Conservation (phyloP, 92 coral and sea anemone genomes). For the Desmophyllum pertusum region DNA sequence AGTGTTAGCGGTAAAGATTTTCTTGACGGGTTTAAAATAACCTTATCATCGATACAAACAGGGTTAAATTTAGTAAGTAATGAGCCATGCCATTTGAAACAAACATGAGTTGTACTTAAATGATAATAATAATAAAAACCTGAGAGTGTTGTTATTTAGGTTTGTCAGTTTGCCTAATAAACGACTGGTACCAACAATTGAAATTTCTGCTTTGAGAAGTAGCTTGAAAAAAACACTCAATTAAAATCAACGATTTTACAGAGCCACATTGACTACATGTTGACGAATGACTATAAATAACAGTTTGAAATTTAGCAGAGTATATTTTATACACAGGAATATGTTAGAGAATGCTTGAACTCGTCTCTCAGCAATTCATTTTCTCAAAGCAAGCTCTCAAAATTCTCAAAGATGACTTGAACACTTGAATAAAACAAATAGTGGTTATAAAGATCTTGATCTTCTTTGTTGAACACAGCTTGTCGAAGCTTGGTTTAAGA, state of each 20-base stretch:
- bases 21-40: background rate
- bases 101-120: background rate
- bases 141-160: background rate
- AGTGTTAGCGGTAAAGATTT: background rate
- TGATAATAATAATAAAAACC: background rate
- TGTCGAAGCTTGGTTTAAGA: too few species aligned
- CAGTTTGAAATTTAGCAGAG: background rate
- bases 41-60: background rate
- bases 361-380: background rate
- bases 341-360: background rate
- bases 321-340: background rate
- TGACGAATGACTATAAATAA: background rate
- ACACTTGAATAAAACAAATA: too few species aligned
- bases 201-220: background rate
- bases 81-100: background rate
- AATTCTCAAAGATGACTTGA: background rate
- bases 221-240: background rate
- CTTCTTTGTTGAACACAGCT: too few species aligned
- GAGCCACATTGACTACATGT: background rate
- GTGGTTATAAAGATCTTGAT: too few species aligned
- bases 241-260: background rate
- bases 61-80: background rate
- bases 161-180: background rate
- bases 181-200: background rate
- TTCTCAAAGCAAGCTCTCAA: background rate